Percentiles rank a stretch among this genome's conserved stretches.
Evolutionary conservation across 2,113 vertebrate species (phyloP).

Genomic region (Pantherophis guttatus): DNA sequence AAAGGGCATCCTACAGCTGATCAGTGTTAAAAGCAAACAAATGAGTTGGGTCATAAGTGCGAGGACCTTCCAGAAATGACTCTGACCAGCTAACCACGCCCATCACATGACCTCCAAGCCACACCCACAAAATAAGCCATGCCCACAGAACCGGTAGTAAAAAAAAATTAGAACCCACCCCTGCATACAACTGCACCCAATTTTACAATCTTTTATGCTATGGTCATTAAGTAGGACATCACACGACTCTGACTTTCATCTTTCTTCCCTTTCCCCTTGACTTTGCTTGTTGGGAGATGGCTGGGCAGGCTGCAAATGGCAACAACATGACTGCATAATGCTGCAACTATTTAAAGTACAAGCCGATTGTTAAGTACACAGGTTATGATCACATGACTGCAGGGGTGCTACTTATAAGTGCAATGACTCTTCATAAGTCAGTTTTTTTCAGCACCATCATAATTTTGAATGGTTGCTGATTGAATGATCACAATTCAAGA

Average conservation of each 20-base stretch:
- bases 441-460: neutral
- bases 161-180: too few species aligned
- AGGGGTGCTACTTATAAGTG: neutral
- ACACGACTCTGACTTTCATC: neutral
- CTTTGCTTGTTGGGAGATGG: neutral
- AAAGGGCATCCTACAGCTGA: too few species aligned
- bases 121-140: too few species aligned
- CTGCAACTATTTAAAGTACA: neutral
- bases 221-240: neutral
- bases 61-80: too few species aligned
- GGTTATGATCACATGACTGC: neutral
- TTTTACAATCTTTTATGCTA: neutral
- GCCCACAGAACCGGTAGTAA: too few species aligned
- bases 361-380: neutral
- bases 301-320: neutral
- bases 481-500: neutral
- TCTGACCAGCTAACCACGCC: too few species aligned
- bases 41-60: too few species aligned
- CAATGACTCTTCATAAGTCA: neutral
- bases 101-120: too few species aligned
- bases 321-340: neutral
- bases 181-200: neutral
- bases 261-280: neutral
- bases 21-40: too few species aligned
- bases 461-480: neutral